Percentiles rank a stretch among this genome's conserved stretches.
Evolutionary conservation across 2,113 vertebrate genomes (phyloP).

Genomic region (Rostratula benghalensis): DNA sequence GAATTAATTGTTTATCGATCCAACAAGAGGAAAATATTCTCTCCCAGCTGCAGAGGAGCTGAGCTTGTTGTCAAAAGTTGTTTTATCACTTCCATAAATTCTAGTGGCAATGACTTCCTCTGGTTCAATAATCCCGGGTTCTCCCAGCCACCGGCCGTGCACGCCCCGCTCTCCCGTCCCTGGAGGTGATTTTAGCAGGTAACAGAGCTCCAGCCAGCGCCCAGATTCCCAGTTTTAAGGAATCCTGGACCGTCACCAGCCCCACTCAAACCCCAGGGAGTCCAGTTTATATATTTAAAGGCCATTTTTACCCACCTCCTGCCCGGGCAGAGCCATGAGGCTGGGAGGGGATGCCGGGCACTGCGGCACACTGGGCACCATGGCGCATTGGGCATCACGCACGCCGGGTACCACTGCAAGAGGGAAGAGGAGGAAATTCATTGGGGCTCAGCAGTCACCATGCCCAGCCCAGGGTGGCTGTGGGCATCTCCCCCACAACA

Average conservation of each 20-base stretch:
- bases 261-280: neutral
- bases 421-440: neutral
- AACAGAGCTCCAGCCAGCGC: neutral
- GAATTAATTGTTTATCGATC: constrained; percentile 69
- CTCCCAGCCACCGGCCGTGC: accelerated
- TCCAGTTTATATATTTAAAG: accelerated
- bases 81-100: constrained; percentile 60
- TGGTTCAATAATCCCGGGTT: accelerated
- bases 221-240: neutral
- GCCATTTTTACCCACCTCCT: neutral
- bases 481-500: accelerated
- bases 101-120: neutral
- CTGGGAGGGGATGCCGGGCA: neutral
- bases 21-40: constrained; percentile 29
- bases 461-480: too few species aligned
- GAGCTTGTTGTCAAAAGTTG: constrained; percentile 33
- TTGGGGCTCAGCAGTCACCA: neutral
- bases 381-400: too few species aligned
- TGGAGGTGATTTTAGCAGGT: accelerated
- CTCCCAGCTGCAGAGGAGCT: neutral
- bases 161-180: neutral
- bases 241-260: accelerated
- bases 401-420: neutral
- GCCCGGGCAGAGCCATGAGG: neutral
- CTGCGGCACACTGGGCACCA: neutral